A percentile compares a stretch with the other conserved stretches of the same genome.
These are phyloP conservation scores for Antheraea pernyi DNA, from an alignment of 1,140 invertebrate genomes.

Conservation along the genomic window DNA sequence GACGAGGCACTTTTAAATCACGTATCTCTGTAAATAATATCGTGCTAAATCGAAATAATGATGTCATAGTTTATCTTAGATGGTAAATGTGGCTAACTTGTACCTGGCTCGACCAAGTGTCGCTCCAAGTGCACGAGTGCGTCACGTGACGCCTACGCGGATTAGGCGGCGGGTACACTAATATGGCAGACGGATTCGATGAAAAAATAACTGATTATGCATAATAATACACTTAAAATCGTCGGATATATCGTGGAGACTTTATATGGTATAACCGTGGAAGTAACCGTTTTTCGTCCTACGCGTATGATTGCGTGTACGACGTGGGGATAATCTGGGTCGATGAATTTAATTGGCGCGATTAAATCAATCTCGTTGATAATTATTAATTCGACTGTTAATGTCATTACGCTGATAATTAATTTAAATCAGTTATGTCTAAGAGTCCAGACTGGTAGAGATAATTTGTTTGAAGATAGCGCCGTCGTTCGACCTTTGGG, in stretches of 20 bases:
- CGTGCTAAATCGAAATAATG: constrained; percentile 45
- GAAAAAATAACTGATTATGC: constrained; percentile 26
- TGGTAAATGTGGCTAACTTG: constrained; percentile 47
- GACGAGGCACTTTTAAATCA: constrained; percentile 11
- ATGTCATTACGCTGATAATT: no score
- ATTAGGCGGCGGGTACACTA: constrained; percentile 4
- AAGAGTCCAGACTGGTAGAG: no score
- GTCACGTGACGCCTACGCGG: constrained; percentile 42
- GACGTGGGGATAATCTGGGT: not conserved
- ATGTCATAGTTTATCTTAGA: constrained; percentile 56
- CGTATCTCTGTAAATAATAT: constrained; percentile 34
- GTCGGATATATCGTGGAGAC: constrained; percentile 28
- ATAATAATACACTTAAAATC: constrained; percentile 31
- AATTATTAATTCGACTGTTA: not conserved
- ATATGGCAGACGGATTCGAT: constrained; percentile 8
- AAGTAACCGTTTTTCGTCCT: constrained; percentile 3
- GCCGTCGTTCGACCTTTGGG: not conserved
- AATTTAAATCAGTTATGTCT: no score
- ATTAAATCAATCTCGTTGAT: not conserved
- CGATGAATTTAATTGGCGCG: not conserved
- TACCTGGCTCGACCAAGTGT: constrained; percentile 20
- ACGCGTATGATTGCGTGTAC: not conserved
- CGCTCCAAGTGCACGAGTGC: constrained; percentile 26
- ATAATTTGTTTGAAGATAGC: not conserved
- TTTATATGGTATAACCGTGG: not conserved